Base-by-base conservation (phyloP, 1,140 invertebrate species). In the Drosophila dunni region DNA sequence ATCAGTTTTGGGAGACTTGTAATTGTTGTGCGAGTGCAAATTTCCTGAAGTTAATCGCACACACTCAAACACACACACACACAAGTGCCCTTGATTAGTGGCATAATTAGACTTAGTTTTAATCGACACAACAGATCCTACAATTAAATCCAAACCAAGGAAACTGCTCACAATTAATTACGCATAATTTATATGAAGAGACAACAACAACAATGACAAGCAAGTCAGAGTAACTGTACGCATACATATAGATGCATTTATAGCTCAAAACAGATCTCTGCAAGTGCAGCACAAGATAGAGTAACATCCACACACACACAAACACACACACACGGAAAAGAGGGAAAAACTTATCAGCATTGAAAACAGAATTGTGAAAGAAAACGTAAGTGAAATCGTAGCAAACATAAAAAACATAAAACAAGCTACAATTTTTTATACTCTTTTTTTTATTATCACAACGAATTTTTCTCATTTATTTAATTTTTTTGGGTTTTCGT, bases 41-140 rank as follows among this genome's bases (percentile, higher is more conserved):
- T 82, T 86, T 88, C 83, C 83, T 88, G 83, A 74, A 74, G 60
- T 80, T 82, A 85, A 75, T 86, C 75, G 51, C 46, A 64, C 34
- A 24, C 75, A 62, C 48, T 53, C 15, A 57, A 3, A 50, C 34
- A 51, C 24, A 61, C 29, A 34, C 15, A 53, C 38, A 51, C 53
- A 13, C 72, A 34, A 17, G 50, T 73, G 77, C 63, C 67, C 81
- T 69, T 79, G 73, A 53, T 51, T 51, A 44, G 62, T 68, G 46
- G 20, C 38, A 46, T 56, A 70, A 61, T 74, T 74, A 50, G 44
- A 74, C 63, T 44, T 24, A 33, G 8, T 17, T 9, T 13, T 56
- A 61, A 51, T 20, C 54, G 15, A 45, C 72, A 78, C 45, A 11
- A 44, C 17, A 45, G 34, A 42, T 58, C 24, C 34, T 29, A 20